These are phyloP conservation scores for Podilymbus podiceps DNA, from an alignment of 2,113 vertebrate genomes.

Conservation along the genomic window DNA sequence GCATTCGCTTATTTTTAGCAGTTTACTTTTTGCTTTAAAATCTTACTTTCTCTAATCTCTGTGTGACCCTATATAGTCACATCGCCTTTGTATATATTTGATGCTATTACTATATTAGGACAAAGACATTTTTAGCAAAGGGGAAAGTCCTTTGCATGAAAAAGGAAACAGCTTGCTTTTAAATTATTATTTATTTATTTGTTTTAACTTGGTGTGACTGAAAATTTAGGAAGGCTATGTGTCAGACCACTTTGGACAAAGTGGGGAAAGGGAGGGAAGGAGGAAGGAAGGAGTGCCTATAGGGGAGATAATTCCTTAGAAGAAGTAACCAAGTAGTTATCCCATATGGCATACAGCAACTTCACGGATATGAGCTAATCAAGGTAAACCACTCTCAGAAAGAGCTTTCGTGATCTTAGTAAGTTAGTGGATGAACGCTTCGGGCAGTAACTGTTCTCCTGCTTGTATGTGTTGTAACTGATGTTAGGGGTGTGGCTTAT, in stretches of 20 bases:
- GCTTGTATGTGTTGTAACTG: fast-evolving
- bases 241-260: not conserved
- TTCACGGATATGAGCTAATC: not conserved
- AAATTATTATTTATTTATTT: not conserved
- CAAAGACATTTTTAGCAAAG: conserved; percentile 19
- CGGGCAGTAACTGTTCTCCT: not conserved
- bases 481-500: not conserved
- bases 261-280: not conserved
- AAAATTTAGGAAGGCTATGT: not conserved
- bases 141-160: not conserved
- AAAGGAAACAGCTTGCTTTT: not conserved
- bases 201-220: not conserved
- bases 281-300: not conserved
- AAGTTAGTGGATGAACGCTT: not conserved
- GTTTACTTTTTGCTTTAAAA: conserved; percentile 21
- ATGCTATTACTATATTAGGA: conserved; percentile 39
- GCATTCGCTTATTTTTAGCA: conserved; percentile 19
- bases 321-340: not conserved
- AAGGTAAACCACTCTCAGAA: not conserved
- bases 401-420: not conserved
- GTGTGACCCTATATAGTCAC: conserved; percentile 8
- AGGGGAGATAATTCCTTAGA: not conserved
- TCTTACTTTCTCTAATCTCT: not conserved
- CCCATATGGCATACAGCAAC: not conserved
- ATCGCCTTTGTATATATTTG: not conserved